These are phyloP conservation scores for Polylopha cassiicola DNA, from an alignment of 2,888 invertebrate species.

Conservation along the genomic window DNA sequence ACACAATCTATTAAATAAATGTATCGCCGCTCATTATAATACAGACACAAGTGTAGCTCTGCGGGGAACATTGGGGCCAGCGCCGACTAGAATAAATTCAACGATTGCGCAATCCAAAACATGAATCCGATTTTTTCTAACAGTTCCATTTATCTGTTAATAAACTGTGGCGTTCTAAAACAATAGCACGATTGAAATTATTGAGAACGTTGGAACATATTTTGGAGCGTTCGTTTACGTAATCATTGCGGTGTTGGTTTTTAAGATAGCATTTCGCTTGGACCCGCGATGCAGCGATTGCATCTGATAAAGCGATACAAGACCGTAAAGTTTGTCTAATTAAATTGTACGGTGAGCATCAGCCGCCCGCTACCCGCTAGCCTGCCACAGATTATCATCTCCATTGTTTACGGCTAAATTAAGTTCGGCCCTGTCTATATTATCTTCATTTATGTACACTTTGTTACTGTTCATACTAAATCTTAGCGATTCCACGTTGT, in stretches of 20 bases:
- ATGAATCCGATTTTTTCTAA: conserved; percentile 48
- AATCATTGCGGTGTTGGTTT: conserved; percentile 23
- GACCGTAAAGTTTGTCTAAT: conserved; percentile 69
- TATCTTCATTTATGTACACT: conserved; percentile 55
- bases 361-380: conserved; percentile 43
- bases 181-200: conserved; percentile 2
- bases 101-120: conserved; percentile 52
- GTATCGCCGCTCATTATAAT: conserved; percentile 22
- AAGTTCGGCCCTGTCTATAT: conserved; percentile 56
- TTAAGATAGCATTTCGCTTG: conserved; percentile 27
- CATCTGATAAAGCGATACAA: conserved; percentile 58
- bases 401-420: conserved; percentile 70
- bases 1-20: conserved; percentile 19
- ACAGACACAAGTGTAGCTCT: conserved; percentile 42
- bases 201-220: neutral
- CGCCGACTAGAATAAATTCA: conserved; percentile 54
- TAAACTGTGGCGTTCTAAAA: conserved; percentile 1
- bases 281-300: conserved; percentile 41
- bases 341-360: conserved; percentile 66
- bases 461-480: conserved; percentile 25
- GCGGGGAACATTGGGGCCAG: conserved; percentile 48
- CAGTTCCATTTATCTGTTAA: conserved; percentile 49
- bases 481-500: conserved; percentile 14
- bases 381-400: conserved; percentile 61
- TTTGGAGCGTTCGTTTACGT: conserved; percentile 5